These are phyloP conservation scores for Pseudorectes ferrugineus DNA, from an alignment of 2,113 vertebrate species.

Conservation along the genomic window DNA sequence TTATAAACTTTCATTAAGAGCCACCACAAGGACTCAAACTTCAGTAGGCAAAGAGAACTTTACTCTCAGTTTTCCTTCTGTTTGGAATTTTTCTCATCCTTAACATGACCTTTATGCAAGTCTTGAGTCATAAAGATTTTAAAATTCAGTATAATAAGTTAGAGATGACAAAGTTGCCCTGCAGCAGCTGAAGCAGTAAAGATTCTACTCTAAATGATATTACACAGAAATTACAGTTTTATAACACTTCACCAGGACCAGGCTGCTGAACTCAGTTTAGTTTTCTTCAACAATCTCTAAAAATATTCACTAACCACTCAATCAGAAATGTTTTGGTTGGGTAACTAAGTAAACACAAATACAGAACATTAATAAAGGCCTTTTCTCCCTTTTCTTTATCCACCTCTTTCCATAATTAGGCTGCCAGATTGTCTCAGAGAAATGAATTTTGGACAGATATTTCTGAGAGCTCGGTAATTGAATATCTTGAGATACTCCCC, in stretches of 20 bases:
- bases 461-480: neutral
- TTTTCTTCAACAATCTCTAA: neutral
- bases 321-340: constrained; percentile 37
- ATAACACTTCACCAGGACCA: neutral
- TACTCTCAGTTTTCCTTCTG: neutral
- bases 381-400: neutral
- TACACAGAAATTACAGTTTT: neutral
- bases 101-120: neutral
- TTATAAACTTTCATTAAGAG: neutral
- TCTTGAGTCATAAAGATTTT: neutral
- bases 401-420: constrained; percentile 16
- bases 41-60: neutral
- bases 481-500: neutral
- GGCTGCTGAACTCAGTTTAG: neutral
- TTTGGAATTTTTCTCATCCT: neutral
- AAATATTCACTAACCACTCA: neutral
- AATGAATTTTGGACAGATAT: neutral
- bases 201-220: neutral
- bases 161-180: neutral
- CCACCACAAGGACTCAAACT: neutral
- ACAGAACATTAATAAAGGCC: neutral
- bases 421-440: constrained; percentile 6
- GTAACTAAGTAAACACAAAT: constrained; percentile 33
- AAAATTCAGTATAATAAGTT: neutral
- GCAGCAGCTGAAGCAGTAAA: neutral